phyloP scores from a whole-genome alignment of 2,113 vertebrate genomes.

The Hipposideros armiger region DNA sequence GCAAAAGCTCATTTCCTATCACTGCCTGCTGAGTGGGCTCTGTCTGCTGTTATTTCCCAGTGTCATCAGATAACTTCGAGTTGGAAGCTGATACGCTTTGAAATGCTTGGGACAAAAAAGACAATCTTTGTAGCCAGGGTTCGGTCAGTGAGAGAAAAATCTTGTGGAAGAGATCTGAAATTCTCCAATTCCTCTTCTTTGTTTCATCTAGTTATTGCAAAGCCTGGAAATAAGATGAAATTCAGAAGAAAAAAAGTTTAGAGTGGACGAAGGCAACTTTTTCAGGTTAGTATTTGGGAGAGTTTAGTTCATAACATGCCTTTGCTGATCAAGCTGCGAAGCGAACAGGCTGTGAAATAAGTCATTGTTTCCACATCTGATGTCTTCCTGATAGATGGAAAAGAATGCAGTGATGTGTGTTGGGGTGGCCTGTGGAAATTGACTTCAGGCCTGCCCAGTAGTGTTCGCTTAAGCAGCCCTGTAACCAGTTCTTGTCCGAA shows the following conservation, averaged over 20 bases:
- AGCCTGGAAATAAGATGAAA: not conserved
- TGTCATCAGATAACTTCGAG: not conserved
- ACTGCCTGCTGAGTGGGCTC: not conserved
- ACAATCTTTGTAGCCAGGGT: not conserved
- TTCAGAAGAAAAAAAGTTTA: not conserved
- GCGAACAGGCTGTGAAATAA: not conserved
- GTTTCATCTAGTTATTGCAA: not conserved
- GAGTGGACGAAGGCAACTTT: not conserved
- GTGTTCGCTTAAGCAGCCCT: not conserved
- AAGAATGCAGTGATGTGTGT: not conserved
- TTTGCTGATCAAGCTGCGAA: not conserved
- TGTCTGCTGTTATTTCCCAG: not conserved
- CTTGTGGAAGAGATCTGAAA: not conserved
- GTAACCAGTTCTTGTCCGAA: not conserved
- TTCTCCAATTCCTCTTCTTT: not conserved
- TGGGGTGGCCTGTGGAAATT: not conserved
- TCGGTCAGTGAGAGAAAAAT: constrained; percentile 16
- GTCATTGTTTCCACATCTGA: not conserved
- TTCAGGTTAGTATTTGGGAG: not conserved
- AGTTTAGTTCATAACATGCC: not conserved
- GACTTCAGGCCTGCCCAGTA: not conserved
- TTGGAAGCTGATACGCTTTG: not conserved
- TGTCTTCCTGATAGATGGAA: not conserved
- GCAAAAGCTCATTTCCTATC: not conserved
- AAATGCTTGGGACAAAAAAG: not conserved